Evolutionary conservation across 2,888 invertebrate species (phyloP), one percentile per base, ranked within the genome.

Genomic region (Sipha maydis): DNA sequence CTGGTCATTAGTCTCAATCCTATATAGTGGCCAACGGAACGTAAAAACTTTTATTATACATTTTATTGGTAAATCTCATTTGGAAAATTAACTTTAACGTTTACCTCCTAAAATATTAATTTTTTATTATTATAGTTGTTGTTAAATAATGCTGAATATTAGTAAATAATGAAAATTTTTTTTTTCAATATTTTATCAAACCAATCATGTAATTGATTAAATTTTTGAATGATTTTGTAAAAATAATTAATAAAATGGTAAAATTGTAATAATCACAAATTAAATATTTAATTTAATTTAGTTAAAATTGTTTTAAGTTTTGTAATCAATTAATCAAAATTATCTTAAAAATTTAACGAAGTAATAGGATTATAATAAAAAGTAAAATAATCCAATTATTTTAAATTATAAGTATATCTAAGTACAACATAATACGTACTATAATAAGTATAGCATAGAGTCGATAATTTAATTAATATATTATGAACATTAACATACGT

Each of bases 1-100:
- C 56, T 56, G 61, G 73, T 73, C 79, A 79, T 86, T 86, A 86
- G 86, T 73, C 79, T 86, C 88, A 82, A 88, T 80, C 80, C 31
- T 75, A 34, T 17, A 38, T 28, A 86, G 86, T 41, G 56, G 25
- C 73, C 61, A 38, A 71, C 83, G 83, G 54, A 31, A 28, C 17
- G 56, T 61, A 8, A 28, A 61, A 85, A 25, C 78, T 78, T 85
- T 85, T 76, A 61, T 28, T 67, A 85, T 77, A 75, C 73, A 38
- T 25, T 84, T 85, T 78, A 85, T 67, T 69, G 54, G 77, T 54
- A 69, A 71, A 83, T 83, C 48, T 69, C 80, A 17, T 80, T 80
- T 67, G 67, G 67, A 67, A 80, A 67, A 84, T 61, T 76, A 75
- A 75, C 38, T 61, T 80, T 61, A 41, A 76, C 28, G 28, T 76